Evolutionary conservation across 2,113 vertebrate species (phyloP).

Genomic region (Podilymbus podiceps): DNA sequence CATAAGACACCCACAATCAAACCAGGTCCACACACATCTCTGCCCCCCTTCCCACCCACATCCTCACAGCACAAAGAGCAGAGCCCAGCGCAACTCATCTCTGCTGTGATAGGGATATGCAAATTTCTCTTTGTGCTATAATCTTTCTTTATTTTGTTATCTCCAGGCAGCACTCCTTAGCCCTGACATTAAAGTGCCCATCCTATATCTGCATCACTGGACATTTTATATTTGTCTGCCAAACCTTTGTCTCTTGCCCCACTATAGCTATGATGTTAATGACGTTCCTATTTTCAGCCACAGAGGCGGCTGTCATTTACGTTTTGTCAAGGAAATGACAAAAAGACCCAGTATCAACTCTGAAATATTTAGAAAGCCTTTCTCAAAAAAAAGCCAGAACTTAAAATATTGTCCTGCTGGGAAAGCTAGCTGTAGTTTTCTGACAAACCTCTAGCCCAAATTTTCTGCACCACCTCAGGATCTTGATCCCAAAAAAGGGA

Average conservation of each 20-base stretch:
- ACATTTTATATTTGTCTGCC: not conserved
- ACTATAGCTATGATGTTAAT: not conserved
- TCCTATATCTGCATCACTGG: not conserved
- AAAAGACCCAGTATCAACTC: not conserved
- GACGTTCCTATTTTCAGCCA: not conserved
- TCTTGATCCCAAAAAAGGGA: not conserved
- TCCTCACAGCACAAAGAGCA: not conserved
- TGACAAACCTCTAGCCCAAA: not conserved
- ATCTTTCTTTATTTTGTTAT: not conserved
- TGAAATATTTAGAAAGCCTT: not conserved
- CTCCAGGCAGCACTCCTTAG: not conserved
- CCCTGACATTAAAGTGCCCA: not conserved
- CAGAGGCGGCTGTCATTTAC: not conserved
- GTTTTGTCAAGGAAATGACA: not conserved
- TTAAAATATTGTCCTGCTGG: not conserved
- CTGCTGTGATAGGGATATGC: not conserved
- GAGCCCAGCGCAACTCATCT: not conserved
- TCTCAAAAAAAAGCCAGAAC: not conserved
- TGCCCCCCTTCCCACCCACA: accelerated
- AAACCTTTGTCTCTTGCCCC: not conserved
- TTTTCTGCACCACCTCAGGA: not conserved
- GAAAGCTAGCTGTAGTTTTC: not conserved
- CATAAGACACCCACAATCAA: not conserved
- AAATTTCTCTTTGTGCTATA: not conserved
- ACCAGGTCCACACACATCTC: not conserved